phyloP scores from a whole-genome alignment of 2,113 vertebrate genomes.

The Hydropotes inermis region DNA sequence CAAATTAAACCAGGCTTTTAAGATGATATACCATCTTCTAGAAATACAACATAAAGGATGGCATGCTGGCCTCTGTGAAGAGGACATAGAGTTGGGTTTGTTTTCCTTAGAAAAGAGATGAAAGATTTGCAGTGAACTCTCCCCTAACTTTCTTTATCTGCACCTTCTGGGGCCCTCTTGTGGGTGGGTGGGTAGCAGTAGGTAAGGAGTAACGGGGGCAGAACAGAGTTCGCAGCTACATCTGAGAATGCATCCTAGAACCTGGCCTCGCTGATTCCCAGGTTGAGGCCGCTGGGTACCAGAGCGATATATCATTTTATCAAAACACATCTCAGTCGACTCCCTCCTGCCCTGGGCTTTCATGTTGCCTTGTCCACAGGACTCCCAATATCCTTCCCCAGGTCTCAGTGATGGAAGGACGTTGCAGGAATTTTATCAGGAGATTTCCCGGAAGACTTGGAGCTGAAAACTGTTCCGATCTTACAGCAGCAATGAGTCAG shows the following conservation, averaged over 20 bases:
- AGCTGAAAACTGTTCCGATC: conserved; percentile 11
- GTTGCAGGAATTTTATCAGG: not conserved
- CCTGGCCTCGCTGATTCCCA: not conserved
- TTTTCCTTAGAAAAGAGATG: conserved; percentile 30
- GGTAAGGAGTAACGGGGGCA: not conserved
- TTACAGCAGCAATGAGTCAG: not conserved
- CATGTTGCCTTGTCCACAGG: not conserved
- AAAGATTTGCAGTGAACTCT: not conserved
- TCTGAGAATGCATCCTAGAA: not conserved
- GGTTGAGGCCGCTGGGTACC: not conserved
- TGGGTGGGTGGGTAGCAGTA: not conserved
- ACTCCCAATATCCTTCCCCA: not conserved
- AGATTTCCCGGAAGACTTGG: conserved; percentile 5
- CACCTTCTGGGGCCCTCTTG: not conserved
- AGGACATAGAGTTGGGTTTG: not conserved
- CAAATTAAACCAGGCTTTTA: conserved; percentile 66
- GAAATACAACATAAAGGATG: conserved; percentile 38
- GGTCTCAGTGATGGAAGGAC: conserved; percentile 11
- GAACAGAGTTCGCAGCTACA: not conserved
- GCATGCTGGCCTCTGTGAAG: not conserved
- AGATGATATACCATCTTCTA: conserved; percentile 60
- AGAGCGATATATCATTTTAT: not conserved
- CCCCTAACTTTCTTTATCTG: conserved; percentile 6
- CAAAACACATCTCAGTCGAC: not conserved
- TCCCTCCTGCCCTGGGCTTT: not conserved